phyloP scores from a whole-genome alignment of 2,888 invertebrate genomes.

The Drepana falcataria region DNA sequence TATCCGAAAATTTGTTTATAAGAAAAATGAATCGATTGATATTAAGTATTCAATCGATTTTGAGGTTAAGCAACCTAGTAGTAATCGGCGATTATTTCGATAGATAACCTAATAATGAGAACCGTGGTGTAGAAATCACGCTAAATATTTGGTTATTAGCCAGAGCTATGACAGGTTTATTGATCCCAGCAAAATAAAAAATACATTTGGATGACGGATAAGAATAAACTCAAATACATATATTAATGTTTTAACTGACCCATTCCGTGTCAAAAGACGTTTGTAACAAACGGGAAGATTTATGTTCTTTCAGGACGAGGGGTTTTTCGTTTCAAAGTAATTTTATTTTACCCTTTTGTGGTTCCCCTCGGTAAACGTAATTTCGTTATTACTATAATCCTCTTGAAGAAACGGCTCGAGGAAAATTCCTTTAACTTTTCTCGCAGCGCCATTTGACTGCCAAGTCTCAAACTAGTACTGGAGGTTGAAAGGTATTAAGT shows the following conservation, averaged over 20 bases:
- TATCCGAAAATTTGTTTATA: no score
- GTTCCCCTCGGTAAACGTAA: constrained; percentile 37
- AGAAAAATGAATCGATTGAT: no score
- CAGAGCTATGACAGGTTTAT: no score
- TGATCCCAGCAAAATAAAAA: no score
- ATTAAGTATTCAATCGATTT: no score
- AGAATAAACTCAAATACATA: constrained; percentile 5
- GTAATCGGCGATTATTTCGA: no score
- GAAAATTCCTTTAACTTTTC: background rate
- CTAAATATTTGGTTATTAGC: no score
- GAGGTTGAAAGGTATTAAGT: background rate
- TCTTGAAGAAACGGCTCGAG: background rate
- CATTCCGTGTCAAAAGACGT: constrained; percentile 41
- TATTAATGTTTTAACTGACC: constrained; percentile 46
- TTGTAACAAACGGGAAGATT: constrained; percentile 49
- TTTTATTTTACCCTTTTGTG: constrained; percentile 36
- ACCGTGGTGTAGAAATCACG: no score
- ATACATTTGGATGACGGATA: no score
- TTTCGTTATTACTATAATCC: constrained; percentile 17
- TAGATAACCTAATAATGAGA: no score
- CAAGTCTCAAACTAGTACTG: background rate
- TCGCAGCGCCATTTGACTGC: background rate
- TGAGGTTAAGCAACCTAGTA: no score
- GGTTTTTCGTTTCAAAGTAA: constrained; percentile 42
- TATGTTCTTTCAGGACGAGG: constrained; percentile 43